Conservation (phyloP, 2,113 vertebrate species). For the Progne subis region DNA sequence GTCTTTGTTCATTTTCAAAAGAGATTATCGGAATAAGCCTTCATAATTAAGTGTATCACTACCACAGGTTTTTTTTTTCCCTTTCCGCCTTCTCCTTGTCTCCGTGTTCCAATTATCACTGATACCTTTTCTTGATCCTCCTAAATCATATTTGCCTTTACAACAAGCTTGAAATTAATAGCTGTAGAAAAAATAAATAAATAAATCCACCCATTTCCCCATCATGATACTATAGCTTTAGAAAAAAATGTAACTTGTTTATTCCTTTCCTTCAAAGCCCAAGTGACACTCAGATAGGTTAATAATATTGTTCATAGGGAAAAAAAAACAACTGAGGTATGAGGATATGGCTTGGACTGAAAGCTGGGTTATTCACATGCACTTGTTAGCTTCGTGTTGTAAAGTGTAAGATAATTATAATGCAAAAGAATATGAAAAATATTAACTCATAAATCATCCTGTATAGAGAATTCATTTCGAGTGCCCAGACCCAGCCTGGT, state of each 20-base stretch:
- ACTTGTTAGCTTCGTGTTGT: neutral
- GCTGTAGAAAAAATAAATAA: neutral
- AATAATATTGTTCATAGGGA: neutral
- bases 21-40: constrained; percentile 64
- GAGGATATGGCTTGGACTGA: neutral
- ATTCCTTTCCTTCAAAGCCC: constrained; percentile 22
- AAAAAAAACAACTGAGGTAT: neutral
- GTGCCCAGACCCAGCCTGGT: neutral
- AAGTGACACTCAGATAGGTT: neutral
- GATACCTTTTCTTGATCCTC: constrained; percentile 66
- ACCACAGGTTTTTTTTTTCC: neutral
- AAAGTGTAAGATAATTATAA: neutral
- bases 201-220: neutral
- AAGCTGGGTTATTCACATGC: neutral
- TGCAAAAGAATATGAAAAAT: neutral
- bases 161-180: constrained; percentile 63
- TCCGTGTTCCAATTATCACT: constrained; percentile 65
- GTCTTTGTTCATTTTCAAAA: constrained; percentile 65
- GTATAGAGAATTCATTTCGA: neutral
- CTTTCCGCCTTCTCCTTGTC: neutral
- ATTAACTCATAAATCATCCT: neutral
- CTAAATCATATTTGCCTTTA: constrained; percentile 69
- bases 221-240: neutral
- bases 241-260: constrained; percentile 18
- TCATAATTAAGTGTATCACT: constrained; percentile 72